Evolutionary conservation across 2,113 vertebrate species (phyloP), one percentile per base, ranked within the genome.

Genomic region (Globicephala melas): DNA sequence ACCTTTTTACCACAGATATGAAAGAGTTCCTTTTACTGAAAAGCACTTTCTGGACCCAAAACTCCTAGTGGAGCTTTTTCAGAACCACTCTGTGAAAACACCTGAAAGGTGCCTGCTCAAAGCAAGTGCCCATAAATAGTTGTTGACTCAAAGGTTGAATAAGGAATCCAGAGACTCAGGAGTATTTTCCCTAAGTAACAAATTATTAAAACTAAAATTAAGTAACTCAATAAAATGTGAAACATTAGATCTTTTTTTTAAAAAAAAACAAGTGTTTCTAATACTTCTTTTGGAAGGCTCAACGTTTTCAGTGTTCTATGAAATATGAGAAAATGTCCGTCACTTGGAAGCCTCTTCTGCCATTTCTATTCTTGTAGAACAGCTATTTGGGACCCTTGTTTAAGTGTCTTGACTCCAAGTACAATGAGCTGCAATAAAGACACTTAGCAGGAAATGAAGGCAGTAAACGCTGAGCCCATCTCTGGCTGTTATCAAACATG

Each of bases 121-220:
- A 92, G 71, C 33, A 89, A 70, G 17, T 31, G 31, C 20, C 73
- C 28, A 26, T 44, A 63, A 53, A 83, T 80, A 88, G 76, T 18
- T 95, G 50, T 91, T 77, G 70, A 88, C 53, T 41, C 53, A 91
- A 90, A 74, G 11, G 36, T 23, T 92, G n/a, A 63, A 63, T 86
- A 71, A 95, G 14, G 68, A 84, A 53, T 28, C 81, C 71, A 38
- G 17, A 94, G 33, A 74, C 12, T 58, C 67, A 93, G 13, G 15
- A 62, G 31, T 68, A 74, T 41, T 36, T 9, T 89, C 44, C 14
- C 36, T 55, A 80, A 74, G 62, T 33, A 70, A 93, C 63, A 92
- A 86, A 76, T 83, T 70, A 84, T 65, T 71, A 65, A 77, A 95
- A 53, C 62, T 25, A 92, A 93, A 94, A 70, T 82, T 28, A 80